A percentile compares a stretch with the other conserved stretches of the same genome.
Evolutionary conservation across 2,797 vertebrate species (phyloP).

Genomic region (Tapirus indicus): DNA sequence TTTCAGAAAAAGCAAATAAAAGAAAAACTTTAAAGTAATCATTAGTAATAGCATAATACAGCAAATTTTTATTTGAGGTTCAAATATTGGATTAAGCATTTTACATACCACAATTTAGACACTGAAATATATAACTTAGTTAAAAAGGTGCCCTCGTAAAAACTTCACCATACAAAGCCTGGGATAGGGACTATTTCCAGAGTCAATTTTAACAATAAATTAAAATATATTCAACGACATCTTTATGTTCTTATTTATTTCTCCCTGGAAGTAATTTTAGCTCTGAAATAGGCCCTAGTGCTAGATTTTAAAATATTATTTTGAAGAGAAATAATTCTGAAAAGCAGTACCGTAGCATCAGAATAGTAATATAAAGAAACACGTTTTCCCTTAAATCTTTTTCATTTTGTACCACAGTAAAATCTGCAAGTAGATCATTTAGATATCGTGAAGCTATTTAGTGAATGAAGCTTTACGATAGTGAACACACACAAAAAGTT

Average conservation of each 20-base stretch:
- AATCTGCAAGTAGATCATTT: background rate
- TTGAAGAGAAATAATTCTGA: conserved; percentile 25
- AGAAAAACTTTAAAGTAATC: background rate
- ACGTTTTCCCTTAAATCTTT: background rate
- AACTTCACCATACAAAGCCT: background rate
- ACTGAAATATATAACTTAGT: conserved; percentile 62
- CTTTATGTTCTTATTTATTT: conserved; percentile 20
- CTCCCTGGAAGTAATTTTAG: background rate
- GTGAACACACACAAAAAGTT: background rate
- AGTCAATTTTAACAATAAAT: background rate
- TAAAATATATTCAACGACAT: background rate
- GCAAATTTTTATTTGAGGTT: conserved; percentile 33
- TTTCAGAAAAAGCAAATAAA: background rate
- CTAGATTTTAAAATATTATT: conserved; percentile 24
- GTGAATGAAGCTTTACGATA: background rate
- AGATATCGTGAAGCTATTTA: background rate
- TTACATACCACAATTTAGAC: conserved; percentile 62
- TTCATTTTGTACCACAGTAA: background rate
- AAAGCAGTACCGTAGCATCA: background rate
- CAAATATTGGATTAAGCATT: background rate
- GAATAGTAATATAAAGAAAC: background rate
- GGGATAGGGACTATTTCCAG: background rate
- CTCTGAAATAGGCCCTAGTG: background rate
- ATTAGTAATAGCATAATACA: background rate
- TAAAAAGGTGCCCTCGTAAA: conserved; percentile 47